Evolutionary conservation across 2,888 invertebrate genomes (phyloP).

Genomic region (Bombylius discolor): DNA sequence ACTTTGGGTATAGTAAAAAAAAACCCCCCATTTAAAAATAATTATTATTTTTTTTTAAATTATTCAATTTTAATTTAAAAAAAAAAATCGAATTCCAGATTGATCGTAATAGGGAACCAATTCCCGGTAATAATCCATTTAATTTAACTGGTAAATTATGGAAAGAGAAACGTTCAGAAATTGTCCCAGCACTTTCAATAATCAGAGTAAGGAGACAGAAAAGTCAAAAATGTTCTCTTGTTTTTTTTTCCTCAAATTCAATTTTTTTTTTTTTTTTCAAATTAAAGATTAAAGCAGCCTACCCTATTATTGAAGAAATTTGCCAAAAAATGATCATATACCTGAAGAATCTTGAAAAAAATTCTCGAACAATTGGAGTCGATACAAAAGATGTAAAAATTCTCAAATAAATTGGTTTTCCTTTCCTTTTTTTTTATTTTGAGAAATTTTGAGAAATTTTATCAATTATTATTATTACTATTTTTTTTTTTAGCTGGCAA

Average conservation of each 20-base stretch:
- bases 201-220: constrained; percentile 30
- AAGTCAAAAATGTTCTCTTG: background rate
- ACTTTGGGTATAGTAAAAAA: constrained; percentile 10
- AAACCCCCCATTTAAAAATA: too few species aligned
- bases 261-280: background rate
- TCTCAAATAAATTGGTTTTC: too few species aligned
- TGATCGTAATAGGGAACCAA: constrained; percentile 35
- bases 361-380: constrained; percentile 25
- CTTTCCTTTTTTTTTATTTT: too few species aligned
- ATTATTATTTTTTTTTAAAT: too few species aligned
- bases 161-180: constrained; percentile 37
- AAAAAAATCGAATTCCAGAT: constrained; percentile 15
- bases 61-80: too few species aligned
- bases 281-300: constrained; percentile 36
- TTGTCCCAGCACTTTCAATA: constrained; percentile 40
- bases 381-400: constrained; percentile 33
- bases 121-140: constrained; percentile 39
- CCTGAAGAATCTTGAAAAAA: constrained; percentile 25
- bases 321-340: constrained; percentile 33
- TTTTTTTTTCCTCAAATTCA: background rate
- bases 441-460: too few species aligned
- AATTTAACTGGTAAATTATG: constrained; percentile 37
- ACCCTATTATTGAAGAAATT: constrained; percentile 37
- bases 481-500: constrained; percentile 19
- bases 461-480: too few species aligned